Percentiles rank a stretch among this genome's conserved stretches.
phyloP scores from a whole-genome alignment of 2,797 vertebrate genomes.

The Lophius americanus region DNA sequence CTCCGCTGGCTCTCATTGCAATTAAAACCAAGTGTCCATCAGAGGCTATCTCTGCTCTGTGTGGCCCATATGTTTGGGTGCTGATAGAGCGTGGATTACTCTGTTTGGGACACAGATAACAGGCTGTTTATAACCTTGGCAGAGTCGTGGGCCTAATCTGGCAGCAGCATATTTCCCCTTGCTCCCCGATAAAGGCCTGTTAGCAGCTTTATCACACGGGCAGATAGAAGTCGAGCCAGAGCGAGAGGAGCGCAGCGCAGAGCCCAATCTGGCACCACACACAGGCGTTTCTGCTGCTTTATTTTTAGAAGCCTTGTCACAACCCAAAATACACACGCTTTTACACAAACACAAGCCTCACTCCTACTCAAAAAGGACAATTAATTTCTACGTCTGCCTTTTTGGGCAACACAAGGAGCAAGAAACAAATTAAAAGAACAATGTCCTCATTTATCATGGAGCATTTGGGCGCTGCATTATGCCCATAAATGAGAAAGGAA shows the following conservation, averaged over 20 bases:
- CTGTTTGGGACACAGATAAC: constrained; percentile 96
- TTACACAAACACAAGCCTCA: constrained; percentile 37
- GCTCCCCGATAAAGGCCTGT: constrained; percentile 96
- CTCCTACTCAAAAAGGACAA: constrained; percentile 70
- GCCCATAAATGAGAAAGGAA: constrained; percentile 28
- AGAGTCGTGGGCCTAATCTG: constrained; percentile 98
- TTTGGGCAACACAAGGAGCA: constrained; percentile 64
- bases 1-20: constrained; percentile 84
- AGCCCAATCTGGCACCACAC: constrained; percentile 83
- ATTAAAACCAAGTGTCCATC: constrained; percentile 95
- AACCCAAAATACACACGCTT: constrained; percentile 20
- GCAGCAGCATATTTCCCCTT: constrained; percentile 97
- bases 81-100: constrained; percentile 97
- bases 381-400: constrained; percentile 79
- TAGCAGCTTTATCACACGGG: constrained; percentile 91
- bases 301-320: constrained; percentile 75
- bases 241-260: constrained; percentile 86
- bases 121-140: constrained; percentile 99
- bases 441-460: constrained; percentile 62
- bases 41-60: constrained; percentile 92
- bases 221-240: constrained; percentile 86
- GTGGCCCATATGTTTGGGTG: constrained; percentile 98
- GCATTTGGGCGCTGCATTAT: constrained; percentile 34
- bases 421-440: constrained; percentile 72
- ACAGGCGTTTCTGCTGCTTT: constrained; percentile 68